These are phyloP conservation scores for Synodontis membranacea DNA, from an alignment of 2,113 vertebrate genomes.

Conservation along the genomic window DNA sequence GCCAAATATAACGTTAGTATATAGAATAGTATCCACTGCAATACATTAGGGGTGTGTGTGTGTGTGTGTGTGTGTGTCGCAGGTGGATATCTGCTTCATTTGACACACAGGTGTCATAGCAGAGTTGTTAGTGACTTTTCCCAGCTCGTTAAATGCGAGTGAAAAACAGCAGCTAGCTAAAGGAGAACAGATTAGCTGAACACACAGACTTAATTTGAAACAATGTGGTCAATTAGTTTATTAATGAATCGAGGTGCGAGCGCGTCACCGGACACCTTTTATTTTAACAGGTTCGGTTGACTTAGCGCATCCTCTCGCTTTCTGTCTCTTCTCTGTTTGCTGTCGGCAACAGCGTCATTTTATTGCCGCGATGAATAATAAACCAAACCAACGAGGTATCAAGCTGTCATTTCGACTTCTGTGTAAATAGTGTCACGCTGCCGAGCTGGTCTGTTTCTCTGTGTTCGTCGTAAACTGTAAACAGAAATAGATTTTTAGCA, in stretches of 20 bases:
- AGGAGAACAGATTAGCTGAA: constrained; percentile 75
- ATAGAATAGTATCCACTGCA: not conserved
- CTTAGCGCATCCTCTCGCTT: constrained; percentile 61
- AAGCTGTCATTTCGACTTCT: not conserved
- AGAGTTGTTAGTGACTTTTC: constrained; percentile 76
- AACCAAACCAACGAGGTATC: not conserved
- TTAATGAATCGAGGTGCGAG: constrained; percentile 57
- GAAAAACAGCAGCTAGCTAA: constrained; percentile 74
- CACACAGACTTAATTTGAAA: constrained; percentile 79
- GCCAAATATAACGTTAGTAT: not conserved
- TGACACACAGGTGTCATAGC: constrained; percentile 69
- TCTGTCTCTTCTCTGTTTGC: constrained; percentile 75
- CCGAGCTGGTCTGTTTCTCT: not conserved
- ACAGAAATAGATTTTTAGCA: not conserved
- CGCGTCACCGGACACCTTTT: not conserved
- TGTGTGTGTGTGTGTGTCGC: constrained; percentile 44
- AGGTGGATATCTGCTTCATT: constrained; percentile 59
- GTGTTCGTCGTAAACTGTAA: not conserved
- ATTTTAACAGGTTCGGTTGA: not conserved
- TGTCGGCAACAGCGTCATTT: constrained; percentile 46
- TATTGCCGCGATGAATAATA: constrained; percentile 15
- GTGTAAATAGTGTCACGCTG: not conserved
- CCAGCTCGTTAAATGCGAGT: constrained; percentile 76
- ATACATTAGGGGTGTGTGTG: not conserved
- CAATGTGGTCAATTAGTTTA: constrained; percentile 70